These are phyloP conservation scores for Crotalus tigris DNA, from an alignment of 2,113 vertebrate species.

Conservation along the genomic window DNA sequence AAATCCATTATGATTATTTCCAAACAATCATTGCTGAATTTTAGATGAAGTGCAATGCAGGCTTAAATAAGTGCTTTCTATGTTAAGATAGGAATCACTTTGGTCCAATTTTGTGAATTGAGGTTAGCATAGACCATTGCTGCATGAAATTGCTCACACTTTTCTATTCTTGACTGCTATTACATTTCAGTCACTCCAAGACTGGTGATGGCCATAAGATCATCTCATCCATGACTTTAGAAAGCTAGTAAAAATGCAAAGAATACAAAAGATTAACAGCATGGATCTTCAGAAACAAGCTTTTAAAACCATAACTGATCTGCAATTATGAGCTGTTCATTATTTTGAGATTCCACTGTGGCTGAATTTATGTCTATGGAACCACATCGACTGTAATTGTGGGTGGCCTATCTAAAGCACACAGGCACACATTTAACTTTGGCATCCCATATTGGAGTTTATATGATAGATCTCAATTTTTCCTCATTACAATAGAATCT, in stretches of 20 bases:
- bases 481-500: slow-evolving; percentile 34
- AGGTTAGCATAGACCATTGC: neutral
- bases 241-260: neutral
- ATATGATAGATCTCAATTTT: slow-evolving; percentile 33
- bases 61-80: neutral
- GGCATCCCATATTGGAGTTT: slow-evolving; percentile 8
- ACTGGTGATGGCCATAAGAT: neutral
- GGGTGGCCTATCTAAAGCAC: slow-evolving; percentile 27
- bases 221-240: neutral
- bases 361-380: neutral
- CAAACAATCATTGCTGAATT: neutral
- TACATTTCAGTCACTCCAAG: neutral
- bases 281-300: neutral
- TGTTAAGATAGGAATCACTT: neutral
- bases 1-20: neutral
- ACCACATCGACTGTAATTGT: slow-evolving; percentile 10
- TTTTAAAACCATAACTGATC: neutral
- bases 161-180: neutral
- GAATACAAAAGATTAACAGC: neutral
- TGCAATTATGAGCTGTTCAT: slow-evolving; percentile 2
- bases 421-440: slow-evolving; percentile 34
- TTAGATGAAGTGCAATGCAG: neutral
- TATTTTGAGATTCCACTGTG: slow-evolving; percentile 7
- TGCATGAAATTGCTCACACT: neutral
- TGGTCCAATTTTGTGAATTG: neutral